Percentiles rank a stretch among this genome's conserved stretches.
These are phyloP conservation scores for Rhinopithecus roxellana DNA, from an alignment of 2,113 vertebrate species.

Conservation along the genomic window DNA sequence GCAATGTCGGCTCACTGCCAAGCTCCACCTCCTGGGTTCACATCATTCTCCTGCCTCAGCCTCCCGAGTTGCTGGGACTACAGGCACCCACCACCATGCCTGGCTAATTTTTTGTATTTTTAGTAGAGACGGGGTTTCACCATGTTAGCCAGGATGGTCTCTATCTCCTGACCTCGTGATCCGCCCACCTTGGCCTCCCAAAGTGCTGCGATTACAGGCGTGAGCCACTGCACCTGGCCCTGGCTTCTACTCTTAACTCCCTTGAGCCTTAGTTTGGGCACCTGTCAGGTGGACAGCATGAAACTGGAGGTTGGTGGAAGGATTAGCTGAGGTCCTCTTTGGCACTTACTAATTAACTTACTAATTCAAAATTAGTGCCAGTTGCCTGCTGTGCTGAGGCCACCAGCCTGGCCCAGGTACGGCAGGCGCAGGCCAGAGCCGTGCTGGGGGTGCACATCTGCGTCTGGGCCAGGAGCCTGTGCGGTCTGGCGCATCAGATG, in stretches of 20 bases:
- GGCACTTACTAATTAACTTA: constrained; percentile 39
- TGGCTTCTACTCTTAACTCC: neutral
- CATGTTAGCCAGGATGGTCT: too few species aligned
- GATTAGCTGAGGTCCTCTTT: neutral
- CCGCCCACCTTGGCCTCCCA: too few species aligned
- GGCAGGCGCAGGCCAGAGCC: neutral
- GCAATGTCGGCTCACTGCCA: too few species aligned
- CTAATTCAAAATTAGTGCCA: constrained; percentile 18
- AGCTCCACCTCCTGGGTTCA: too few species aligned
- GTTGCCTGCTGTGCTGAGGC: neutral
- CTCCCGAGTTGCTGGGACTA: too few species aligned
- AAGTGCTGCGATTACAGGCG: too few species aligned
- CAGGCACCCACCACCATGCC: too few species aligned
- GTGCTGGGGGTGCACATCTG: neutral
- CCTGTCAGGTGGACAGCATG: neutral
- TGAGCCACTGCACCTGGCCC: too few species aligned
- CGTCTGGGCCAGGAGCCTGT: neutral
- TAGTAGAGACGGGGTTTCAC: too few species aligned
- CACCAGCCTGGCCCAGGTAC: neutral
- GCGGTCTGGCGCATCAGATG: constrained; percentile 57
- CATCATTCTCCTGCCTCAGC: too few species aligned
- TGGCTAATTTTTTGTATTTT: too few species aligned
- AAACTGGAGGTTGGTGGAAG: neutral
- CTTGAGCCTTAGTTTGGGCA: neutral
- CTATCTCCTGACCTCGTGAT: too few species aligned